Conservation (phyloP, 2,888 invertebrate species). For the Macaria liturata region DNA sequence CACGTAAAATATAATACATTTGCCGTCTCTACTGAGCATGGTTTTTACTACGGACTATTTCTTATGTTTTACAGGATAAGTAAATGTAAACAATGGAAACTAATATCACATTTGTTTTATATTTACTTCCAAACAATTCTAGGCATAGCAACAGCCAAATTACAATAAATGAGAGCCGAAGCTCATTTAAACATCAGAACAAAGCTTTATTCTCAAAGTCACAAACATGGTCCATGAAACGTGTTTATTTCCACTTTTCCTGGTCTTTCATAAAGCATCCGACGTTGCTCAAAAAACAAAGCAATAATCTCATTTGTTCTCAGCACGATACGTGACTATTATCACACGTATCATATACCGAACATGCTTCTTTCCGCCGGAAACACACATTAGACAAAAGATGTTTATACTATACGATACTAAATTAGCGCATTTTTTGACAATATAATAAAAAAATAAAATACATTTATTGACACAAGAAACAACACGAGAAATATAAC, state of each 20-base stretch:
- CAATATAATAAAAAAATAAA: too few relatives aligned
- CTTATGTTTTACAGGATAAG: too few relatives aligned
- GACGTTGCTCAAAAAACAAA: constrained; percentile 19
- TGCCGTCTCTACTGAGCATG: too few relatives aligned
- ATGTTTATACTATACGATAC: constrained; percentile 12
- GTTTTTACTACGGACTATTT: too few relatives aligned
- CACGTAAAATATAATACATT: too few relatives aligned
- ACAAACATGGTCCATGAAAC: constrained; percentile 10
- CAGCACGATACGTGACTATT: constrained; percentile 23
- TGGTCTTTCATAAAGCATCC: constrained; percentile 5
- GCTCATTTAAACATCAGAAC: constrained; percentile 1
- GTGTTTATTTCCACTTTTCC: constrained; percentile 17
- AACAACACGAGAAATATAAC: too few relatives aligned
- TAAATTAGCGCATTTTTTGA: too few relatives aligned
- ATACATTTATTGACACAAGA: too few relatives aligned
- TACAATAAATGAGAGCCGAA: neutral
- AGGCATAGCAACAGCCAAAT: too few relatives aligned
- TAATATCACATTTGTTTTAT: too few relatives aligned
- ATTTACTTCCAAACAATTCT: too few relatives aligned
- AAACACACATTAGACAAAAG: constrained; percentile 5
- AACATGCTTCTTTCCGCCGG: constrained; percentile 6
- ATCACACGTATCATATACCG: constrained; percentile 19
- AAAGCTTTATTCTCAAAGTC: constrained; percentile 7
- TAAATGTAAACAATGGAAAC: too few relatives aligned
- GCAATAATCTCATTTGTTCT: constrained; percentile 19